Evolutionary conservation across 2,888 invertebrate genomes (phyloP), one percentile per base, ranked within the genome.

Genomic region (Rhingia campestris): DNA sequence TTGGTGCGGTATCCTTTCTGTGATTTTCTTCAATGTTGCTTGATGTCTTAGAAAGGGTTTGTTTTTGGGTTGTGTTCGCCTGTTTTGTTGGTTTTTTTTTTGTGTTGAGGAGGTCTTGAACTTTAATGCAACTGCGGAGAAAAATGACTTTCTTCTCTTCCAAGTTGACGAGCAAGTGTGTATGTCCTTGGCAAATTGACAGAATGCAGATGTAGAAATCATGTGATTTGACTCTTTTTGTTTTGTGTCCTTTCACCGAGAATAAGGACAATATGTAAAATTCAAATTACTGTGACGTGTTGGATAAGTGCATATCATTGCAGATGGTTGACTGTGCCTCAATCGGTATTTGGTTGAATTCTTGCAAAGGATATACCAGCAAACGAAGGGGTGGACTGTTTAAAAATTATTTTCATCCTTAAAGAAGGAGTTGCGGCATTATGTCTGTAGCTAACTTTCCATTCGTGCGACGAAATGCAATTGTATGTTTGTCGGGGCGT

Each of bases 191-290:
- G 84, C 69, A 84, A 80, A 74, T 74, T 70, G 79, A 84, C 79
- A 80, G 80, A 70, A 84, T 84, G 80, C 84, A 80, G 74, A 84
- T 75, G 59, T 41, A 41, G 41, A 58, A 82, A 69, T 61, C 64
- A 35, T 49, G 33, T 33, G 41, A 53, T 66, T 54, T 47, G 2
- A 1, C 4, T 53, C 39, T 39, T 56, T 43, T 43, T 45, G 10
- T 10, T 41, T 14, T 47, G 7, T 33, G 7, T 35, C 6, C 43
- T 6, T 39, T 22, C 22, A 41, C 9, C 5, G 2, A 39, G 5
- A 0, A 41, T n/a, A 22, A 6, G 14, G 43, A 39, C 53, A 49
- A 22, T 70, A 51, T 59, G 4, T 61, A 43, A 12, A 63, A 70
- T 64, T 54, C 47, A 67, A 67, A 56, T 67, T 43, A 43, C 10